Evolutionary conservation across 92 coral and sea anemone genomes (phyloP).

Genomic region (Umimayanthus chanpuru): DNA sequence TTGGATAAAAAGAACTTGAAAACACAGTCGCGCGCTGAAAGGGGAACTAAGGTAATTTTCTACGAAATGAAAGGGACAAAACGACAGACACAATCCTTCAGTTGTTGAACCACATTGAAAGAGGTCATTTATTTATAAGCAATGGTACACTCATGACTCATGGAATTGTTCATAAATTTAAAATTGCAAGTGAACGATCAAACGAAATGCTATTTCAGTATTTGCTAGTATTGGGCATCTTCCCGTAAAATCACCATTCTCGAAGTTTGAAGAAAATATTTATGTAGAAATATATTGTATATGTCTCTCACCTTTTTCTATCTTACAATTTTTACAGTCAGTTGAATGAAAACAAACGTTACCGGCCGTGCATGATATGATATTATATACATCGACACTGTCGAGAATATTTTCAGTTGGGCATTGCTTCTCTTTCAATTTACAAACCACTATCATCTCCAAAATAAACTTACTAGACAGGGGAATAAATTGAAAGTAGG

Average conservation of each 20-base stretch:
- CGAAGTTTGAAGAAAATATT: constrained; percentile 54
- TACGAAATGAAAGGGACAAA: background rate
- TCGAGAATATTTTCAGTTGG: background rate
- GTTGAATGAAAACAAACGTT: constrained; percentile 15
- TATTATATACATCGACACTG: constrained; percentile 13
- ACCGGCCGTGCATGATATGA: background rate
- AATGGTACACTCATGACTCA: constrained; percentile 22
- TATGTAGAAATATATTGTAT: constrained; percentile 60
- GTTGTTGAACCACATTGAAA: constrained; percentile 7
- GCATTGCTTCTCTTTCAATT: background rate
- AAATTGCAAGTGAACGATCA: constrained; percentile 63
- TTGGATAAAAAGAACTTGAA: constrained; percentile 11
- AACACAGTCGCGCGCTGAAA: background rate
- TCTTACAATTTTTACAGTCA: constrained; percentile 36
- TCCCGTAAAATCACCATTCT: constrained; percentile 23
- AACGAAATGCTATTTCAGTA: constrained; percentile 53
- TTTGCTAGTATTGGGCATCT: constrained; percentile 16
- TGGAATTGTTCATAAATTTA: constrained; percentile 55
- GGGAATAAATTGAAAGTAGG: constrained; percentile 8
- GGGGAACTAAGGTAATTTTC: background rate
- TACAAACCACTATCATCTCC: background rate
- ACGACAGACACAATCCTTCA: background rate
- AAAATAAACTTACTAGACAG: constrained; percentile 13
- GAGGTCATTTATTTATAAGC: constrained; percentile 45
- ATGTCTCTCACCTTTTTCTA: constrained; percentile 49